Evolutionary conservation across 1,140 invertebrate species (phyloP).

Genomic region (Neodiprion pinetum): DNA sequence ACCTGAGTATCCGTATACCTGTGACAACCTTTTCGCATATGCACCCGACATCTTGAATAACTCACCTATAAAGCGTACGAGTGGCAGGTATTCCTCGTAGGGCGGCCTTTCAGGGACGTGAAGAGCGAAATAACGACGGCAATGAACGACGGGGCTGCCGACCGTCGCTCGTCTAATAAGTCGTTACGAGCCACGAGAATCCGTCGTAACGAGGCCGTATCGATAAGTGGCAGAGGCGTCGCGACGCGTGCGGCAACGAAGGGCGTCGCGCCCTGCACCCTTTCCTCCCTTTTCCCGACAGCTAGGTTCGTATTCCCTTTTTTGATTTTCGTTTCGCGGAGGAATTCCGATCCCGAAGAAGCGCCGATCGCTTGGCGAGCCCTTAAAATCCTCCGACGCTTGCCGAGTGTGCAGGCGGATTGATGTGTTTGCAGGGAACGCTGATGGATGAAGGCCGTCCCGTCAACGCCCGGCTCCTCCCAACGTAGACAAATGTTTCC

Average conservation of each 20-base stretch:
- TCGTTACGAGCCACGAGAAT: slow-evolving; percentile 42
- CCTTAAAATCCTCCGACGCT: slow-evolving; percentile 48
- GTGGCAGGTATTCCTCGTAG: no score
- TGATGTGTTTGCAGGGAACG: slow-evolving; percentile 52
- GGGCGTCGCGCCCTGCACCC: not conserved
- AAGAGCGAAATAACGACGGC: no score
- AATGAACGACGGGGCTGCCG: not conserved
- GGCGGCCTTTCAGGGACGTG: no score
- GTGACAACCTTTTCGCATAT: no score
- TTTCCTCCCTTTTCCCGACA: not conserved
- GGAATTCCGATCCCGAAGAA: not conserved
- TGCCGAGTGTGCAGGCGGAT: slow-evolving; percentile 44
- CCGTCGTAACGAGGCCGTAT: slow-evolving; percentile 43
- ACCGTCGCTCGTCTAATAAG: slow-evolving; percentile 45
- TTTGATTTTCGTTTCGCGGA: no score
- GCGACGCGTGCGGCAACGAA: not conserved
- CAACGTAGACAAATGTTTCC: slow-evolving; percentile 56
- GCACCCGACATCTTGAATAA: no score
- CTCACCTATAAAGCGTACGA: no score
- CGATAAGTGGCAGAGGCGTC: slow-evolving; percentile 37
- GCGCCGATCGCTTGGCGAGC: slow-evolving; percentile 1
- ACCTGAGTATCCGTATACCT: no score
- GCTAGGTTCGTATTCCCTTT: not conserved
- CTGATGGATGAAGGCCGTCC: slow-evolving; percentile 56
- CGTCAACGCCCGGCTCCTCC: slow-evolving; percentile 47